Evolutionary conservation across 2,888 invertebrate genomes (phyloP), one percentile per base, ranked within the genome.

Genomic region (Pyrrhia umbra): DNA sequence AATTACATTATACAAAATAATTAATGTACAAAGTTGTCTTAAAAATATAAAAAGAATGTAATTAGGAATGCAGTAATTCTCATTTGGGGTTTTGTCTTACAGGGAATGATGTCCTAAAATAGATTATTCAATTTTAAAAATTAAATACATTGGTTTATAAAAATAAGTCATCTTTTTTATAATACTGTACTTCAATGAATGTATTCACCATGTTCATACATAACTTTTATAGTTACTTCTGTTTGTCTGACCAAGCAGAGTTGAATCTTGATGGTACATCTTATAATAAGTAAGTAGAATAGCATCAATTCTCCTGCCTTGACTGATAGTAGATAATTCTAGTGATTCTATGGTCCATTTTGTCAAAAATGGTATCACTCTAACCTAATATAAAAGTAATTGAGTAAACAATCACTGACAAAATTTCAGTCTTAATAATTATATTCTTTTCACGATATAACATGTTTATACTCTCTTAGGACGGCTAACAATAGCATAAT

Each of bases 401-500:
- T 82, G 80, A 75, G 63, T 80, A 79, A 79, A 82, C 75, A 87
- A 83, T 82, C 85, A 87, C 87, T 86, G 77, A 82, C 67, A 85
- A 88, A 87, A 70, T 70, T 88, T 91, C 89, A 90, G 90, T 90
- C 89, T 89, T 89, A 77, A 83, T 64, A 82, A 75, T 68, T 72
- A 82, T 76, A 75, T 77, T 70, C 67, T 74, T 64, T 43, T 42
- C 45, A 42, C 37, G 20, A 52, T 62, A 75, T 68, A 74, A 63
- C 64, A 47, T 57, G 61, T 91, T n/a, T 96, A 97, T 90, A 98
- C 97, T 92, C 97, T 96, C 96, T 98, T 98, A 85, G 97, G 97
- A 91, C 98, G 98, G 87, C 97, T 97, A 61, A 98, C 97, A 84
- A 97, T 95, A 68, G 98, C 97, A 92, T 98, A 98, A 83, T 97